Evolutionary conservation across 2,797 vertebrate genomes (phyloP).

Genomic region (Gallinago stenura): DNA sequence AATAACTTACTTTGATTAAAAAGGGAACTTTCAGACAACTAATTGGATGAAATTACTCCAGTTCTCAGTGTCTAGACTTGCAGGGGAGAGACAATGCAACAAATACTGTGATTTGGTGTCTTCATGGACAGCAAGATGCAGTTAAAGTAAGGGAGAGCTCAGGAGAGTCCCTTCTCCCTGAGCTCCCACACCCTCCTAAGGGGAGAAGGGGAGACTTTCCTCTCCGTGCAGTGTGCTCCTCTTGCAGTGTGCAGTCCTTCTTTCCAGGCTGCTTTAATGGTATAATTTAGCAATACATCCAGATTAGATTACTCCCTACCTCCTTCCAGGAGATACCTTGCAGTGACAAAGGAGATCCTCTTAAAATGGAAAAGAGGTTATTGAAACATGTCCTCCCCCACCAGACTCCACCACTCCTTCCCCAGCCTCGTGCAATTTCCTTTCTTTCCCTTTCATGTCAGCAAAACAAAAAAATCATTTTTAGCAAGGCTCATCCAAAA

Average conservation of each 20-base stretch:
- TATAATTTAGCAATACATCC: background rate
- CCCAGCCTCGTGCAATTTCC: background rate
- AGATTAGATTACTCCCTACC: background rate
- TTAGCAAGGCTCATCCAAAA: background rate
- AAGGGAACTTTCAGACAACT: slow-evolving; percentile 10
- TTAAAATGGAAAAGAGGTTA: background rate
- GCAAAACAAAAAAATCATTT: slow-evolving; percentile 53
- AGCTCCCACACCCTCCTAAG: background rate
- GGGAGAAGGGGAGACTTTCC: background rate
- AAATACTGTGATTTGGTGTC: background rate
- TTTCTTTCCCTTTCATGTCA: background rate
- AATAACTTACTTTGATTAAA: slow-evolving; percentile 56
- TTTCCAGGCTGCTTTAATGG: background rate
- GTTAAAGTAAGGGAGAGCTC: background rate
- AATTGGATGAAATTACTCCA: background rate
- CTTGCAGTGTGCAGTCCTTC: background rate
- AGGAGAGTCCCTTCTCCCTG: background rate
- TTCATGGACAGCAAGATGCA: background rate
- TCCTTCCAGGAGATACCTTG: background rate
- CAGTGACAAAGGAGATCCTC: background rate
- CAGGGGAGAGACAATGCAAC: background rate
- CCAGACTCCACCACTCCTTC: background rate
- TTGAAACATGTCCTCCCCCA: background rate
- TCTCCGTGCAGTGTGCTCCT: background rate
- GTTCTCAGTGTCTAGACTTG: background rate